Evolutionary conservation across 1,140 invertebrate genomes (phyloP).

Genomic region (Ceratoteleas bidentatus): DNA sequence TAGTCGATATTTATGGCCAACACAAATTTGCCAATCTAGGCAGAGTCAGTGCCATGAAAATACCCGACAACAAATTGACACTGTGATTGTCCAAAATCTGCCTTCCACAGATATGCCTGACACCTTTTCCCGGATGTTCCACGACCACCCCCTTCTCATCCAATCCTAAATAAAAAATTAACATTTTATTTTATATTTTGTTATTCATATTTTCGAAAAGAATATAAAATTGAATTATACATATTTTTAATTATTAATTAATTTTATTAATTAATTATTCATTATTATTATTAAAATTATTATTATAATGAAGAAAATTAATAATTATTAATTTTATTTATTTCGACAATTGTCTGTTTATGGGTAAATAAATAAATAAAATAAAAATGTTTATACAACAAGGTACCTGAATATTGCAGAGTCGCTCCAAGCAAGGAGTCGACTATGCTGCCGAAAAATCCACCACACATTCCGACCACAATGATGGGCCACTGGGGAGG

Average conservation of each 20-base stretch:
- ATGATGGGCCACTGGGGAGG: constrained; percentile 92
- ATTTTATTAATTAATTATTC: no score
- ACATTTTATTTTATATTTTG: background rate
- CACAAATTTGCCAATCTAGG: constrained; percentile 87
- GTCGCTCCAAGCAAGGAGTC: constrained; percentile 93
- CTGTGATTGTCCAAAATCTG: constrained; percentile 94
- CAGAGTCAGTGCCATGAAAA: constrained; percentile 87
- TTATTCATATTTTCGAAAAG: no score
- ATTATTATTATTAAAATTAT: no score
- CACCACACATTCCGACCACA: constrained; percentile 86
- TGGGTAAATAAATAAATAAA: no score
- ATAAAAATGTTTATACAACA: background rate
- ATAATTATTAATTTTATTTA: no score
- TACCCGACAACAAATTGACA: constrained; percentile 92
- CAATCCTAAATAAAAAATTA: constrained; percentile 83
- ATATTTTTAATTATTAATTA: no score
- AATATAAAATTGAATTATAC: no score
- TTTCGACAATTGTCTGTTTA: no score
- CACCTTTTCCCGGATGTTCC: constrained; percentile 86
- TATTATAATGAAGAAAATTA: no score
- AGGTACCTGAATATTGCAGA: constrained; percentile 91
- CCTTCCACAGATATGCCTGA: constrained; percentile 89
- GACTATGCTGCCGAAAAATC: constrained; percentile 90
- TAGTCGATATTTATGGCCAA: constrained; percentile 80
- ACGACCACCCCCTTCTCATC: constrained; percentile 88